phyloP scores from a whole-genome alignment of 2,888 invertebrate genomes.

The Agonopterix subpropinquella region DNA sequence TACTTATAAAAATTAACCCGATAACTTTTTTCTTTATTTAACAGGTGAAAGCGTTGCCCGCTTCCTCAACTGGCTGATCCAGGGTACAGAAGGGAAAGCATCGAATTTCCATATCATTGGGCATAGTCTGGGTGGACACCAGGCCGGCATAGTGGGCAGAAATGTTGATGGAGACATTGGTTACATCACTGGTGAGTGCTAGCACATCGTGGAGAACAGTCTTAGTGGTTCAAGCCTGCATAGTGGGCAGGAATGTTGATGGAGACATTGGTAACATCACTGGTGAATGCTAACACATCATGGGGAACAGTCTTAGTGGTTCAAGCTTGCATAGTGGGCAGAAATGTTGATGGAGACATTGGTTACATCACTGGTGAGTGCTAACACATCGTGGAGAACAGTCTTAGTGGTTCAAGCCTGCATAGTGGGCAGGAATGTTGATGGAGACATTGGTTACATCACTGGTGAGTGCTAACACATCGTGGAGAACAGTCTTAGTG shows the following conservation, averaged over 20 bases:
- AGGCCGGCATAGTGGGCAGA: constrained; percentile 27
- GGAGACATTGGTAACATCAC: constrained; percentile 28
- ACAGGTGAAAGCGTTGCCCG: constrained; percentile 25
- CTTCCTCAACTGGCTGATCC: constrained; percentile 30
- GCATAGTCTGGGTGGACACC: constrained; percentile 28
- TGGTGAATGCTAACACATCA: constrained; percentile 12
- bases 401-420: constrained; percentile 28
- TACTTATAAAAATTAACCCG: too few species aligned
- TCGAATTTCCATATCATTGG: constrained; percentile 27
- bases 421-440: constrained; percentile 24
- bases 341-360: constrained; percentile 21
- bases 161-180: constrained; percentile 20
- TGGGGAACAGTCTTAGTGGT: constrained; percentile 19
- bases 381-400: constrained; percentile 3
- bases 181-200: constrained; percentile 29
- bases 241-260: constrained; percentile 24
- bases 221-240: constrained; percentile 26
- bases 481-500: constrained; percentile 21
- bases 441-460: constrained; percentile 24
- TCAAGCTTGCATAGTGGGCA: constrained; percentile 26
- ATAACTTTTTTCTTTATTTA: too few species aligned
- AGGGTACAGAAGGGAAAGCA: constrained; percentile 14
- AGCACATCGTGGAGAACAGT: constrained; percentile 28
- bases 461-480: constrained; percentile 19
- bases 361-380: constrained; percentile 28